These are phyloP conservation scores for Trichomalopsis sarcophagae DNA, from an alignment of 1,140 invertebrate genomes.

Conservation along the genomic window DNA sequence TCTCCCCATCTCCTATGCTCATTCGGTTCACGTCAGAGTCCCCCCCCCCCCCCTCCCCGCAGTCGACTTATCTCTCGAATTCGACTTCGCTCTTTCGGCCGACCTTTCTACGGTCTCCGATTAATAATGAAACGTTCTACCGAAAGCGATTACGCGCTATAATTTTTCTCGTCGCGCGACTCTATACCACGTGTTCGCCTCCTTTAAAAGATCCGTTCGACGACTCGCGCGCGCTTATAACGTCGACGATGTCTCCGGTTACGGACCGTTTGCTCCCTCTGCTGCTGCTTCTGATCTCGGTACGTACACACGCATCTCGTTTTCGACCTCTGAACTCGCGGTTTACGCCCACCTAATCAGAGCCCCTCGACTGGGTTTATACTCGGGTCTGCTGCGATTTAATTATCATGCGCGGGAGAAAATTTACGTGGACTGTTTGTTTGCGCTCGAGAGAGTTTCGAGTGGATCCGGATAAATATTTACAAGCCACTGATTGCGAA, in stretches of 20 bases:
- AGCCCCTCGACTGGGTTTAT: not conserved
- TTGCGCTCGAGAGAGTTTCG: no score
- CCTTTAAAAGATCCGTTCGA: constrained; percentile 19
- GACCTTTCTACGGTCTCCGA: not conserved
- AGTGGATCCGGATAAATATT: no score
- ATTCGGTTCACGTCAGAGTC: constrained; percentile 33
- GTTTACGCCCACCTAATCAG: not conserved
- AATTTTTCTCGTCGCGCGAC: not conserved
- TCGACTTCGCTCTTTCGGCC: not conserved
- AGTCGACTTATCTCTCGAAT: not conserved
- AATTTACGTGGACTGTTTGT: not conserved
- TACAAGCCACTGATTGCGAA: no score
- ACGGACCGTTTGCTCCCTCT: not conserved
- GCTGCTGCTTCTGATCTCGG: constrained; percentile 16
- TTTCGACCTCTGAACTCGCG: constrained; percentile 13
- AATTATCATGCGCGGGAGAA: not conserved
- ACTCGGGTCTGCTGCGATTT: not conserved
- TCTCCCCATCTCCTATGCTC: not conserved
- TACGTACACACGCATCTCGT: constrained; percentile 7
- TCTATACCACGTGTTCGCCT: no score
- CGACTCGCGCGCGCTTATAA: not conserved
- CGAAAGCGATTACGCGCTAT: not conserved
- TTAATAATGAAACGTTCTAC: constrained; percentile 40
- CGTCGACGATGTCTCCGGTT: not conserved
- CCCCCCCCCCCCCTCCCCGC: not conserved